A percentile compares a stretch with the other conserved stretches of the same genome.
Evolutionary conservation across 1,140 invertebrate genomes (phyloP).

Genomic region (Lepidotrigona ventralis): DNA sequence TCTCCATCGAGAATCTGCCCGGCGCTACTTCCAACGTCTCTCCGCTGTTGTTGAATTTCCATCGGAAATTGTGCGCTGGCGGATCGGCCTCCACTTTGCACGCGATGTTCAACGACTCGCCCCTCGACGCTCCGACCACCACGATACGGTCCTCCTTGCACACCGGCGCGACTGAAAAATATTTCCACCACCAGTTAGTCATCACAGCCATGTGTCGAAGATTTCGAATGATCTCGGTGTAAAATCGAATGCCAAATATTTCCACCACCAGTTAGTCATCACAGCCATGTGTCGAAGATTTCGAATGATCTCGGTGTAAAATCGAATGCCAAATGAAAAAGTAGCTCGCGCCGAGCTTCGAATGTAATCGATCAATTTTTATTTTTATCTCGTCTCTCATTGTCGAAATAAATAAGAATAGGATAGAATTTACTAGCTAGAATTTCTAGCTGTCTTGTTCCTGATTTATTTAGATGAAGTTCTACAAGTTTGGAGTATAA

Average conservation of each 20-base stretch:
- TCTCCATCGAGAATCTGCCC: slow-evolving; percentile 83
- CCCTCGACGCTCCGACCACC: slow-evolving; percentile 90
- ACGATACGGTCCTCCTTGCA: slow-evolving; percentile 88
- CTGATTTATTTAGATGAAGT: too few species aligned
- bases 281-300: too few species aligned
- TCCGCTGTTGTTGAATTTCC: slow-evolving; percentile 95
- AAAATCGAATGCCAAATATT: neutral
- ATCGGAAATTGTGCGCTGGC: slow-evolving; percentile 90
- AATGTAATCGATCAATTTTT: too few species aligned
- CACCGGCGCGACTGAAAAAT: slow-evolving; percentile 87
- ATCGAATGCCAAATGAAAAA: neutral
- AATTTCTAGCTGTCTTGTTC: too few species aligned
- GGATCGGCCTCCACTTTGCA: slow-evolving; percentile 94
- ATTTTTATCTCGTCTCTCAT: too few species aligned
- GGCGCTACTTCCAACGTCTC: slow-evolving; percentile 89
- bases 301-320: too few species aligned
- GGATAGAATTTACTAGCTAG: too few species aligned
- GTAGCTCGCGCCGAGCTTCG: too few species aligned
- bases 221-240: too few species aligned
- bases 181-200: neutral
- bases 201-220: too few species aligned
- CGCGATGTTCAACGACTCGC: slow-evolving; percentile 90
- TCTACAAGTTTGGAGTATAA: too few species aligned
- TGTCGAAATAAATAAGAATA: too few species aligned
- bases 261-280: neutral